A percentile compares a stretch with the other conserved stretches of the same genome.
Evolutionary conservation across 2,888 invertebrate genomes (phyloP).

Genomic region (Chymomyza amoena): DNA sequence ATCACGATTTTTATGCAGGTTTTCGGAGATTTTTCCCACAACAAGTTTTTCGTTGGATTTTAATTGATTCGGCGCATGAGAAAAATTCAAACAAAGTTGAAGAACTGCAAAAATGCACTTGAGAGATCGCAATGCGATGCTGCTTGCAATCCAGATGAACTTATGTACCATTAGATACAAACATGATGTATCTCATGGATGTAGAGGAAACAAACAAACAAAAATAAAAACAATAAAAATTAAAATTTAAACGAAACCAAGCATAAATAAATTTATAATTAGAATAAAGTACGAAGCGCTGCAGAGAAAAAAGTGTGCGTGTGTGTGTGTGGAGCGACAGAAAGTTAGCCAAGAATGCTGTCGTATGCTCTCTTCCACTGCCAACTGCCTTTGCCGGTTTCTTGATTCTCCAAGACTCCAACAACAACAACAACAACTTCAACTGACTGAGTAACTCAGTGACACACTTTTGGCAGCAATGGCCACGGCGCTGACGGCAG

Average conservation of each 20-base stretch:
- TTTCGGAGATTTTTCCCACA: constrained; percentile 68
- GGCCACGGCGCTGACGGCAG: constrained; percentile 34
- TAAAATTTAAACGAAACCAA: constrained; percentile 28
- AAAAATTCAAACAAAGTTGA: constrained; percentile 39
- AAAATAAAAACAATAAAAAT: constrained; percentile 17
- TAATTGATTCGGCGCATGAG: constrained; percentile 68
- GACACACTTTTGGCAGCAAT: constrained; percentile 55
- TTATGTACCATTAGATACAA: constrained; percentile 55
- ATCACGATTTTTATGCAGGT: constrained; percentile 69
- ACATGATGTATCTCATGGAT: not conserved
- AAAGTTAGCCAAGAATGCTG: constrained; percentile 61
- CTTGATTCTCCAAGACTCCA: constrained; percentile 32
- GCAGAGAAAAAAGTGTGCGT: not conserved
- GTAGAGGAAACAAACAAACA: constrained; percentile 1
- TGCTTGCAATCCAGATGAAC: constrained; percentile 59
- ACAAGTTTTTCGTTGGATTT: constrained; percentile 55
- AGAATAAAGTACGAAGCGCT: constrained; percentile 28
- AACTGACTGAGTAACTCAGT: constrained; percentile 30
- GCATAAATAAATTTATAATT: constrained; percentile 43
- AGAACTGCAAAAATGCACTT: constrained; percentile 47
- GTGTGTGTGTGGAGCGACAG: constrained; percentile 23
- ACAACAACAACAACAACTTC: not conserved
- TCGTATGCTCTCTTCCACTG: constrained; percentile 41
- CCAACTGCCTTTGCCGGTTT: constrained; percentile 17
- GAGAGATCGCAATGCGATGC: constrained; percentile 17